Base-by-base conservation (phyloP, 2,888 invertebrate genomes). In the Dasypolia templi region DNA sequence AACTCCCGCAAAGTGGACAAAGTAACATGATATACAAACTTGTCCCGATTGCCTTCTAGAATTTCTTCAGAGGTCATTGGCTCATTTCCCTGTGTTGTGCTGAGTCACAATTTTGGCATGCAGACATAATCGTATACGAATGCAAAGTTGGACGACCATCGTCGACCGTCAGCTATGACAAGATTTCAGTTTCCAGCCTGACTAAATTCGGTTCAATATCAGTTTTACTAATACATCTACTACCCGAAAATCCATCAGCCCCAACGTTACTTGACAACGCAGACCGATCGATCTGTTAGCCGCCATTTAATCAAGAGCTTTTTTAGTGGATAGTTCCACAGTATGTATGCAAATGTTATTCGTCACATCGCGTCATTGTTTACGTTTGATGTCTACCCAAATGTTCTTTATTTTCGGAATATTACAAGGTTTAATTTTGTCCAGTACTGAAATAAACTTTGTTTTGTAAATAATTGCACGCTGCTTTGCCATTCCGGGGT, bases 381-480 rank as follows among this genome's bases (percentile, higher is more conserved):
- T 77, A 86, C 86, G 74, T 82, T 70, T 56, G 51, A 71, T 79
- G 66, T 76, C 75, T 69, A 86, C 86, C 77, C 75, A 81, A 79
- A 65, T 72, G 71, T 63, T 74, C 69, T 81, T 75, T 86, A 86
- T 84, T 86, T 86, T 73, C 61, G 66, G 75, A 76, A 70, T 75
- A 74, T 80, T 78, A 75, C 77, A 65, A 62, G 53, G 77, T 81
- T 77, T 86, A 83, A 81, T 75, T 86, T 61, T 44, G 76, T 85
- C 55, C 72, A 46, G 63, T 63, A 81, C 81, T 66, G 70, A 86
- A 86, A 86, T 86, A 84, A 70, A 69, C 70, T 77, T 81, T 86
- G 83, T 86, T 86, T 86, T 83, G 86, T 86, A 86, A 86, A 86
- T 82, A 85, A 14, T 66, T 76, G 63, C 75, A 72, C 67, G 80